A percentile compares a stretch with the other conserved stretches of the same genome.
phyloP scores from a whole-genome alignment of 2,888 invertebrate genomes.

The Micoletzkya japonica region DNA sequence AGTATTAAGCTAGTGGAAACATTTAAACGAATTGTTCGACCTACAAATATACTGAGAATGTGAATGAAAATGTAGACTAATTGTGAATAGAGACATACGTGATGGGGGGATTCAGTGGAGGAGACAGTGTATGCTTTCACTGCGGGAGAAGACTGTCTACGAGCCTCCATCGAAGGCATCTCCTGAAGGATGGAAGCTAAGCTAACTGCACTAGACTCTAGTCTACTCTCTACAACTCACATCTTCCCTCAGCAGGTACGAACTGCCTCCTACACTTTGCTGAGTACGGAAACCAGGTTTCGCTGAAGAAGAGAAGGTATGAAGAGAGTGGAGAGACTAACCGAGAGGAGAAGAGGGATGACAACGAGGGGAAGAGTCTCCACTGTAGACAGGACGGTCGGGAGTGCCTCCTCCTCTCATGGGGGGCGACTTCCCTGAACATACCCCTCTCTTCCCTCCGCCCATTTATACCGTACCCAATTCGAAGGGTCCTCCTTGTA shows the following conservation, averaged over 20 bases:
- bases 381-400: too few species aligned
- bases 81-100: not conserved
- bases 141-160: slow-evolving; percentile 26
- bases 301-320: slow-evolving; percentile 1
- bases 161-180: slow-evolving; percentile 12
- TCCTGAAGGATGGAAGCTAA: slow-evolving; percentile 7
- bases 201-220: not conserved
- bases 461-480: too few species aligned
- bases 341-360: too few species aligned
- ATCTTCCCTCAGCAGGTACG: slow-evolving; percentile 18
- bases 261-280: slow-evolving; percentile 15
- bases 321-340: too few species aligned
- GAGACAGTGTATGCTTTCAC: slow-evolving; percentile 12
- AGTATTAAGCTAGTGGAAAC: not conserved
- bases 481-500: too few species aligned
- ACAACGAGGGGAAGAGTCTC: too few species aligned
- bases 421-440: too few species aligned
- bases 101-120: not conserved
- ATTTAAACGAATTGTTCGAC: not conserved
- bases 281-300: slow-evolving; percentile 27
- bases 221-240: not conserved
- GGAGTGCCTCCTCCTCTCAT: too few species aligned
- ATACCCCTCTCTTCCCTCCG: too few species aligned
- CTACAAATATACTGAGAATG: not conserved
- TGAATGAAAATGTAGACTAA: too few species aligned